Percentiles rank a stretch among this genome's conserved stretches.
phyloP scores from a whole-genome alignment of 1,140 invertebrate genomes.

The Chymomyza costata region DNA sequence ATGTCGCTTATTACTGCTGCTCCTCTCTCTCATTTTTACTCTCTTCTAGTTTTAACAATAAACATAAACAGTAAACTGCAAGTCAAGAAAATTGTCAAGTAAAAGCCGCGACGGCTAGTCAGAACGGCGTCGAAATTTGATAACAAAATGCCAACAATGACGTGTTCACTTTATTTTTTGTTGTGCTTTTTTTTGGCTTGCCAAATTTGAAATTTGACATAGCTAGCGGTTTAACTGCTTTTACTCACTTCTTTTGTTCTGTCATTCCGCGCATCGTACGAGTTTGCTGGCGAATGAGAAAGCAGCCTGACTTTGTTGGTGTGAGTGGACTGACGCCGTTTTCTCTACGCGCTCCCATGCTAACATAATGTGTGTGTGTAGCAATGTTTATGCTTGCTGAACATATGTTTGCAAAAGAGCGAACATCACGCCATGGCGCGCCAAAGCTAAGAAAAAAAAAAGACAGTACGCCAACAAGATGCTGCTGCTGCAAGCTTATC shows the following conservation, averaged over 20 bases:
- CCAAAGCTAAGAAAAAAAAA: slow-evolving; percentile 11
- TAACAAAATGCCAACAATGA: no score
- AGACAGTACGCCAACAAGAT: slow-evolving; percentile 2
- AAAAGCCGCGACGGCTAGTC: no score
- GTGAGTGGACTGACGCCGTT: slow-evolving; percentile 6
- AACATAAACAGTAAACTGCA: no score
- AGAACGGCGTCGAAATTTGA: no score
- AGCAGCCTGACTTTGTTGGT: slow-evolving; percentile 33
- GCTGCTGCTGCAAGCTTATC: slow-evolving; percentile 38
- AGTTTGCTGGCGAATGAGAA: slow-evolving; percentile 62
- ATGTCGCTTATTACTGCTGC: no score
- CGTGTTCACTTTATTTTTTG: no score
- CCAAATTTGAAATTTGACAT: no score
- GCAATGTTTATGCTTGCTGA: slow-evolving; percentile 32
- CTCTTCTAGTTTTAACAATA: no score
- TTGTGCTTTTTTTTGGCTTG: no score
- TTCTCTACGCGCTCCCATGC: slow-evolving; percentile 14
- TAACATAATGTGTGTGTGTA: slow-evolving; percentile 38
- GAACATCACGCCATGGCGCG: slow-evolving; percentile 33
- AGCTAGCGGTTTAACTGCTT: slow-evolving; percentile 13
- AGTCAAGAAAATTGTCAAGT: no score
- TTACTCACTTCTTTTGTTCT: slow-evolving; percentile 44
- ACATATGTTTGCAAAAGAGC: neutral
- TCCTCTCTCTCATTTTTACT: no score
- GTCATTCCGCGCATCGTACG: slow-evolving; percentile 54